A percentile compares a stretch with the other conserved stretches of the same genome.
phyloP scores from a whole-genome alignment of 2,113 vertebrate species.

The Brienomyrus brachyistius region DNA sequence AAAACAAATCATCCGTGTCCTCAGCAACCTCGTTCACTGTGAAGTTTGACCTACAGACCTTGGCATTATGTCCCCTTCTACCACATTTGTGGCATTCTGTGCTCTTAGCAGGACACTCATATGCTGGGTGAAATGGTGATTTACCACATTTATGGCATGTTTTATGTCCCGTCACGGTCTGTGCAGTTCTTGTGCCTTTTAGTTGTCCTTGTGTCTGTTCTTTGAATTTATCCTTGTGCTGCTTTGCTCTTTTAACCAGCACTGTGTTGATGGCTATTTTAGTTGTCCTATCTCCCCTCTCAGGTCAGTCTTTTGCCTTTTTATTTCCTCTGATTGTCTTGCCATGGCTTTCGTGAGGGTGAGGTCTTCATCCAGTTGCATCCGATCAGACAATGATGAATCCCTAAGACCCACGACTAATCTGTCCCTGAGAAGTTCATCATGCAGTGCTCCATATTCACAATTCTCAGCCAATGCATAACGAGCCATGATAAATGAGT shows the following conservation, averaged over 20 bases:
- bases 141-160: conserved; percentile 9
- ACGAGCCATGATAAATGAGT: conserved; percentile 4
- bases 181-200: conserved; percentile 3
- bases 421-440: conserved; percentile 22
- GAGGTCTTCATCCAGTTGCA: background rate
- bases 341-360: background rate
- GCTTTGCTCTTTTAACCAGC: background rate
- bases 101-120: background rate
- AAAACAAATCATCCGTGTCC: background rate
- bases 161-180: too few species aligned
- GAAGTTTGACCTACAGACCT: background rate
- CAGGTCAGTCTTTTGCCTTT: conserved; percentile 2
- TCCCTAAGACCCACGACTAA: conserved; percentile 20
- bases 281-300: background rate
- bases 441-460: conserved; percentile 19
- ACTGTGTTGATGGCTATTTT: background rate
- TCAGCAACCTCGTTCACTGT: too few species aligned
- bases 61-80: conserved; percentile 16
- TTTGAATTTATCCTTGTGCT: background rate
- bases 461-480: conserved; percentile 17
- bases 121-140: background rate
- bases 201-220: background rate
- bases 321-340: background rate
- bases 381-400: background rate
- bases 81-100: background rate